Percentiles rank a stretch among this genome's conserved stretches.
Conservation (phyloP, 2,113 vertebrate species). For the Camelus dromedarius region DNA sequence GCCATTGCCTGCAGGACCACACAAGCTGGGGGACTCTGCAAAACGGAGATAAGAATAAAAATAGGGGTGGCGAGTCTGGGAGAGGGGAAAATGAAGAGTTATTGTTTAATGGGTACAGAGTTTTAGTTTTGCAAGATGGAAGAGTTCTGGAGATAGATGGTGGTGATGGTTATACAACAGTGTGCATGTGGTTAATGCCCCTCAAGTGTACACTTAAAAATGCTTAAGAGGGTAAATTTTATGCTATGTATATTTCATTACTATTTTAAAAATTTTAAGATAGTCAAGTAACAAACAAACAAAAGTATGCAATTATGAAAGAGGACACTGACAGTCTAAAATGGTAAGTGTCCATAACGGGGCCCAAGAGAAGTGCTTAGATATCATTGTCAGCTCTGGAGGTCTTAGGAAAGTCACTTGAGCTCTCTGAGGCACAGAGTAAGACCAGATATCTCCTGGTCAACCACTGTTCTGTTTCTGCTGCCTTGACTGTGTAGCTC, state of each 20-base stretch:
- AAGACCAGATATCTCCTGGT: not conserved
- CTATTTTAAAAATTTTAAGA: not conserved
- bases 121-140: not conserved
- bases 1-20: not conserved
- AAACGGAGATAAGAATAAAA: not conserved
- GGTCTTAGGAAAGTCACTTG: not conserved
- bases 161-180: not conserved
- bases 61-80: not conserved
- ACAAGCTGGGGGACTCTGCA: not conserved
- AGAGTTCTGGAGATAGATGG: not conserved
- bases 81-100: not conserved
- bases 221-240: not conserved
- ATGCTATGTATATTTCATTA: not conserved
- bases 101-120: not conserved
- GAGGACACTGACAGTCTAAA: not conserved
- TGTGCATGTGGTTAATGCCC: not conserved
- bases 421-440: not conserved
- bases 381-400: not conserved
- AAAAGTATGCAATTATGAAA: not conserved
- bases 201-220: not conserved
- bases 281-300: not conserved
- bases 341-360: not conserved
- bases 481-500: not conserved
- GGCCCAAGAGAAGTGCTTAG: not conserved
- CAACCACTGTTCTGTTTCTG: not conserved